Evolutionary conservation across 2,888 invertebrate genomes (phyloP).

Genomic region (Apoda limacodes): DNA sequence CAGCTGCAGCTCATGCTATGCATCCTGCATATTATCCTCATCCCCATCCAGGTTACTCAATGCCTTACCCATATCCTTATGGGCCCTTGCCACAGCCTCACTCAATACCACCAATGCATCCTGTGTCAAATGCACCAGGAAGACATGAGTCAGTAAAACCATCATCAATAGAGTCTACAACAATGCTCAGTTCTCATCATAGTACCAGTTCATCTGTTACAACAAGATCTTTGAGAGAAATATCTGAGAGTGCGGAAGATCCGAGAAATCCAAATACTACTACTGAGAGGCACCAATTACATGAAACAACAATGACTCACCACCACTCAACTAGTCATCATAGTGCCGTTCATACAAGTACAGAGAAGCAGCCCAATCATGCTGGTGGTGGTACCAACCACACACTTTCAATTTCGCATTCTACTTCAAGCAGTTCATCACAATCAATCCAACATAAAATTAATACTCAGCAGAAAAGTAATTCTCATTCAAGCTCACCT

Average conservation of each 20-base stretch:
- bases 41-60: slow-evolving; percentile 77
- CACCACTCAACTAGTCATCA: slow-evolving; percentile 76
- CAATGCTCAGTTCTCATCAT: slow-evolving; percentile 78
- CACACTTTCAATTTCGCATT: slow-evolving; percentile 75
- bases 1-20: slow-evolving; percentile 72
- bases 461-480: slow-evolving; percentile 62
- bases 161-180: slow-evolving; percentile 72
- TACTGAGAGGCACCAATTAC: slow-evolving; percentile 71
- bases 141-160: slow-evolving; percentile 63
- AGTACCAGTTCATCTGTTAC: slow-evolving; percentile 80
- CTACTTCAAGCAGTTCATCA: slow-evolving; percentile 75
- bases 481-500: slow-evolving; percentile 58
- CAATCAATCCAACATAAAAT: slow-evolving; percentile 75
- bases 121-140: slow-evolving; percentile 54
- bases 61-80: slow-evolving; percentile 79
- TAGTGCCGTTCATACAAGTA: slow-evolving; percentile 74
- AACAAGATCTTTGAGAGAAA: slow-evolving; percentile 73
- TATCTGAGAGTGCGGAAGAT: slow-evolving; percentile 64
- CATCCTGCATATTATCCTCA: slow-evolving; percentile 80
- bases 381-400: slow-evolving; percentile 65
- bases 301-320: slow-evolving; percentile 75
- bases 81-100: slow-evolving; percentile 80
- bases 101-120: slow-evolving; percentile 76
- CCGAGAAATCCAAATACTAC: slow-evolving; percentile 56
- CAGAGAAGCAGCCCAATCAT: slow-evolving; percentile 70